Evolutionary conservation across 2,888 invertebrate genomes (phyloP), one percentile per base, ranked within the genome.

Genomic region (Apomyelois bistriatella): DNA sequence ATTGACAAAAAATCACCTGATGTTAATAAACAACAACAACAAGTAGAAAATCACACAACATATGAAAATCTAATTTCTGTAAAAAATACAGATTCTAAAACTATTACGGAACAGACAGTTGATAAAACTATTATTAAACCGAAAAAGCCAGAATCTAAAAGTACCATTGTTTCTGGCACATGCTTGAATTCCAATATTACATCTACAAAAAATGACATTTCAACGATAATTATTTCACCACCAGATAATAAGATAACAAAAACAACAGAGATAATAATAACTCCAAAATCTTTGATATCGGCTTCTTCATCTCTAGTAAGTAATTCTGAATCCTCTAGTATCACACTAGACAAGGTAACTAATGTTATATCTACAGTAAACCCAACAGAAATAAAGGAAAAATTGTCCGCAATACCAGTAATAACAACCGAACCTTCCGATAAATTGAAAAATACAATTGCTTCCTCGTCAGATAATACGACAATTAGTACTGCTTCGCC

Each of bases 31-130:
- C 71, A 74, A 57, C 71, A 74, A 57, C 60, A 80, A 58, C 74
- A 74, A 48, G 69, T 72, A 13, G 79, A 82, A 68, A 79, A 76
- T 59, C 70, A 66, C 51, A 54, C 70, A 13, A 13, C 8, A 1
- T 9, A 32, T 28, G 13, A 13, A 2, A 9, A 8, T 3, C 1
- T 6, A 6, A 13, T 5, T 46, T 7, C 8, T 43, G 13, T 1
- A 1, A 46, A 13, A 30, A 13, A 13, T n/a, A 6, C 2, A 15
- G 30, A 46, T 1, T 28, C 12, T 35, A 10, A 12, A 32, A 13
- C 10, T 12, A 15, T 10, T 32, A 46, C n/a, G n/a, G n/a, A 32
- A 9, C 5, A 43, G 30, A 10, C 13, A 12, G 8, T 30, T 22
- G 43, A 43, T n/a, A 13, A 28, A 3, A 10, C 7, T 8, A 43